These are phyloP conservation scores for Amyelois transitella DNA, from an alignment of 1,140 invertebrate species.

Conservation along the genomic window DNA sequence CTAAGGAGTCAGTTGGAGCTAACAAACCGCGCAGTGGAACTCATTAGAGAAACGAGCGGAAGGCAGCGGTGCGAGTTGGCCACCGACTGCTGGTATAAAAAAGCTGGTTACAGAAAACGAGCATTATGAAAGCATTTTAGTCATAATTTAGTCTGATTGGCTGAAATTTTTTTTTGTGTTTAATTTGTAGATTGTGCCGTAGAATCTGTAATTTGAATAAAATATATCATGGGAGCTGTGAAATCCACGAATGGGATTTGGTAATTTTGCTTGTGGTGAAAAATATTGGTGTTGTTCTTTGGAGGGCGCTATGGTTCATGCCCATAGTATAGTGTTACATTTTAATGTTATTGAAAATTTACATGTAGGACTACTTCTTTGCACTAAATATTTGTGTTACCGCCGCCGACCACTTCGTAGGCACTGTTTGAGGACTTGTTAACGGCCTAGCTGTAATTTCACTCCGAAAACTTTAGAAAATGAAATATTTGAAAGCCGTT, in stretches of 20 bases:
- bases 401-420: background rate
- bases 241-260: no score
- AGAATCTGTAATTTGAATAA: no score
- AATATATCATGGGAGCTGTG: no score
- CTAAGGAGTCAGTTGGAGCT: background rate
- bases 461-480: background rate
- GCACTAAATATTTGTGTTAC: background rate
- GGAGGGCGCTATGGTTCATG: no score
- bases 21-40: background rate
- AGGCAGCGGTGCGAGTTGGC: background rate
- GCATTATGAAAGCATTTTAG: background rate
- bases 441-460: background rate
- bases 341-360: no score
- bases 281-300: no score
- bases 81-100: background rate
- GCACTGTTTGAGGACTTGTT: background rate
- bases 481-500: background rate
- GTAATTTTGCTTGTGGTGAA: no score
- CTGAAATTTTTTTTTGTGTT: no score
- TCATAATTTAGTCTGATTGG: background rate
- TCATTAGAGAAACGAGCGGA: slow-evolving; percentile 2
- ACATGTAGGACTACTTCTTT: background rate
- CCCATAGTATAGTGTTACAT: no score
- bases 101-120: background rate
- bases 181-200: no score